Evolutionary conservation across 2,888 invertebrate genomes (phyloP), one percentile per base, ranked within the genome.

Genomic region (Euspilapteryx auroguttella): DNA sequence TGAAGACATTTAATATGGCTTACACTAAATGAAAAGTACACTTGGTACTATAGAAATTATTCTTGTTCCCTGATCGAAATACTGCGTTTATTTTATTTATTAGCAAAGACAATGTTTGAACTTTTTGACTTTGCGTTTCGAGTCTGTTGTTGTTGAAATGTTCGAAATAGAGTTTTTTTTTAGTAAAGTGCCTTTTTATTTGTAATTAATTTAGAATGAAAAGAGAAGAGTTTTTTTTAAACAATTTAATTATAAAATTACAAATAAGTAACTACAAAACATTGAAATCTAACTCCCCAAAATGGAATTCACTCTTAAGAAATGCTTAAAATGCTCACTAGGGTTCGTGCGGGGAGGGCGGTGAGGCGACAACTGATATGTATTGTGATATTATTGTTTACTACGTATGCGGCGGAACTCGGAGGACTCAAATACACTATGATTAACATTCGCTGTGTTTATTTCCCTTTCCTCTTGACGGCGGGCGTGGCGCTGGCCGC

Each of bases 301-400:
- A 42, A 46, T 40, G 40, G 32, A 34, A 39, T 33, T 32, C 30
- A 14, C 28, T 32, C 35, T 41, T 43, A 42, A 38, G 22, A 39
- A 42, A 35, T 41, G 38, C 39, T 38, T 36, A 35, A 38, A 40
- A 41, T 43, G 39, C 42, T 47, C 36, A 37, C 40, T 41, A 39
- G 34, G 42, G 44, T n/a, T 27, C 6, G 21, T 20, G 21, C 11
- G 10, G 12, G 12, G n/a, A 14, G 7, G 28, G 10, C 11, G 12
- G 10, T 12, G 11, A 11, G 12, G 12, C 9, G 14, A 15, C 8
- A 11, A 54, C 50, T 68, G 68, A 71, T 66, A 71, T 69, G 71
- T 69, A 61, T 66, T 69, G 66, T 69, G 69, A 69, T 73, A 71
- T 66, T 68, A 71, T 59, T 27, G 64, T 58, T n/a, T n/a, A n/a